Evolutionary conservation across 2,797 vertebrate species (phyloP).

Genomic region (Myoxocephalus aenaeus): DNA sequence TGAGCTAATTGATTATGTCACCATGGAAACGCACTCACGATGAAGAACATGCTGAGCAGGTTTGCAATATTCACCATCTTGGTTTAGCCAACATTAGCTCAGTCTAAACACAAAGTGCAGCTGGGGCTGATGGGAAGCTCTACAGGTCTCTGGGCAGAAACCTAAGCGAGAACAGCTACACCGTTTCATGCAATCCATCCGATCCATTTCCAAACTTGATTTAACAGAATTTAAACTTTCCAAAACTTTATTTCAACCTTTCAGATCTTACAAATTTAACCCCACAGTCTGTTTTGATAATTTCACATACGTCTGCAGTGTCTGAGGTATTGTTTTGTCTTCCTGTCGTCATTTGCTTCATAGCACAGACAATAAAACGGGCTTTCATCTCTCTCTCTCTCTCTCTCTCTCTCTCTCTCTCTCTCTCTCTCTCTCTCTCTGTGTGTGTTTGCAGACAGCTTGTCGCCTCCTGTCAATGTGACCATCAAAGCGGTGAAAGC

Average conservation of each 20-base stretch:
- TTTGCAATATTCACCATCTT: not conserved
- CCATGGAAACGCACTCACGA: not conserved
- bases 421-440: slow-evolving; percentile 14
- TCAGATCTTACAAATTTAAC: not conserved
- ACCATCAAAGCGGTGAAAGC: slow-evolving; percentile 93
- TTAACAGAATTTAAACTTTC: not conserved
- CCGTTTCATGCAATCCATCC: not conserved
- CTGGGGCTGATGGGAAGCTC: too few species aligned
- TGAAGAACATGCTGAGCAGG: not conserved
- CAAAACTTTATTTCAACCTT: not conserved
- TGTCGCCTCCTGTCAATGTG: slow-evolving; percentile 94
- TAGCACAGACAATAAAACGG: slow-evolving; percentile 17
- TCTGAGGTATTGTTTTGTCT: not conserved
- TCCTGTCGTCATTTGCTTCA: not conserved
- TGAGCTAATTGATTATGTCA: not conserved
- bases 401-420: not conserved
- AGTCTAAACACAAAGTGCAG: not conserved
- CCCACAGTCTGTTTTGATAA: not conserved
- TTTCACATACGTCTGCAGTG: not conserved
- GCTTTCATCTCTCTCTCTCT: too few species aligned
- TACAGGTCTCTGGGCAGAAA: not conserved
- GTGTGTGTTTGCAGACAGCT: slow-evolving; percentile 85
- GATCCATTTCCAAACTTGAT: not conserved
- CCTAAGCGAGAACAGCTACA: too few species aligned
- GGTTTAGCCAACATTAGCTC: not conserved